Conservation (phyloP, 2,888 invertebrate genomes). For the Uloborus plumipes region DNA sequence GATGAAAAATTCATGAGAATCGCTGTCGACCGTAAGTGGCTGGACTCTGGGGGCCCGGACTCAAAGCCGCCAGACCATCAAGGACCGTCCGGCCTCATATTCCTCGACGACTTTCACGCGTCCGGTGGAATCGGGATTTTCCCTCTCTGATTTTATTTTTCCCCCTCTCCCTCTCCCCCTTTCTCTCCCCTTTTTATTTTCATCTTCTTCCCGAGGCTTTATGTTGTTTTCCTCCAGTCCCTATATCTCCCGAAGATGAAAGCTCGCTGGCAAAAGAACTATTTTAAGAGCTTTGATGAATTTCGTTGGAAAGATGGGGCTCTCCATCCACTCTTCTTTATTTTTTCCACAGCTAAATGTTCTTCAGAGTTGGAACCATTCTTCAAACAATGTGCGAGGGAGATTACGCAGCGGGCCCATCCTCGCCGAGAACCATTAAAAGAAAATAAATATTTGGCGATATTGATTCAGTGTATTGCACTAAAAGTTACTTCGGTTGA, state of each 20-base stretch:
- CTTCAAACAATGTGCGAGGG: no score
- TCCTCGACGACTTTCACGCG: slow-evolving; percentile 46
- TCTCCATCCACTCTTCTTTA: no score
- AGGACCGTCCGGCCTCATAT: slow-evolving; percentile 40
- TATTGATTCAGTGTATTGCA: no score
- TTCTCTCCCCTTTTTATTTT: no score
- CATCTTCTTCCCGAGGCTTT: slow-evolving; percentile 4
- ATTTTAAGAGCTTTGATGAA: not conserved
- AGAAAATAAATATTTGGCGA: no score
- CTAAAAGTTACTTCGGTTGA: no score
- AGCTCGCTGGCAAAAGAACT: not conserved
- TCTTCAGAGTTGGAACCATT: no score
- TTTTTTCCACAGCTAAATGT: no score
- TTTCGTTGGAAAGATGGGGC: not conserved
- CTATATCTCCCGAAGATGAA: not conserved
- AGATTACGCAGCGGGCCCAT: no score
- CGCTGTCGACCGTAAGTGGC: slow-evolving; percentile 63
- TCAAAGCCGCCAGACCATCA: slow-evolving; percentile 36
- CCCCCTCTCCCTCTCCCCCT: slow-evolving; percentile 18
- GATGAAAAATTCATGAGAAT: slow-evolving; percentile 64
- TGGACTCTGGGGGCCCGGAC: slow-evolving; percentile 42
- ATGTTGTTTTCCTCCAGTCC: slow-evolving; percentile 1
- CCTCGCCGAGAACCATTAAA: no score
- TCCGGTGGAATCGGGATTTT: slow-evolving; percentile 35
- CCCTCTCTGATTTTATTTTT: slow-evolving; percentile 42